A percentile compares a stretch with the other conserved stretches of the same genome.
These are phyloP conservation scores for Trachymyrmex septentrionalis DNA, from an alignment of 1,140 invertebrate species.

Conservation along the genomic window DNA sequence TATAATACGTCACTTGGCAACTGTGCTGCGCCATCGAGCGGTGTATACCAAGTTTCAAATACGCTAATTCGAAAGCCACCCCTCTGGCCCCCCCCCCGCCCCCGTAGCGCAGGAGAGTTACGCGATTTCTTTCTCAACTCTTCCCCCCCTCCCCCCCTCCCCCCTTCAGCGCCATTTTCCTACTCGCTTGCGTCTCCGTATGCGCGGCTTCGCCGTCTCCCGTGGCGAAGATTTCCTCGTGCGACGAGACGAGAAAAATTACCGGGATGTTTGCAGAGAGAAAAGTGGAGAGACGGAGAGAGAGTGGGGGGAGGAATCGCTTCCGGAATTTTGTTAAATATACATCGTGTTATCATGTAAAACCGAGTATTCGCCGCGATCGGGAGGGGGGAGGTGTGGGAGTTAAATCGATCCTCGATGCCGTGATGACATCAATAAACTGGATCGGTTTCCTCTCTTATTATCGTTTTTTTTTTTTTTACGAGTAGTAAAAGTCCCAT, in stretches of 20 bases:
- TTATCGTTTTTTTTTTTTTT: not conserved
- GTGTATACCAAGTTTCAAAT: slow-evolving; percentile 82
- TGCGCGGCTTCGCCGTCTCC: slow-evolving; percentile 23
- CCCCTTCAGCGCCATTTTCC: not conserved
- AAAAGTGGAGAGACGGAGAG: slow-evolving; percentile 5
- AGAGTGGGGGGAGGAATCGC: not conserved
- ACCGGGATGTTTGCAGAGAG: slow-evolving; percentile 41
- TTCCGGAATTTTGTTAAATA: slow-evolving; percentile 44
- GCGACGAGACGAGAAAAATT: slow-evolving; percentile 58
- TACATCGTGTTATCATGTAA: not conserved
- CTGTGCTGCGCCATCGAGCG: slow-evolving; percentile 84
- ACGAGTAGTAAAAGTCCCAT: too few species aligned
- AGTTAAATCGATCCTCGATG: slow-evolving; percentile 17
- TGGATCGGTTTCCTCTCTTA: not conserved
- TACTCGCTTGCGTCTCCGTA: not conserved
- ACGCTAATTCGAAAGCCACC: slow-evolving; percentile 80
- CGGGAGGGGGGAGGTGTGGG: too few species aligned
- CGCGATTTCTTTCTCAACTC: slow-evolving; percentile 67
- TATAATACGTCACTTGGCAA: slow-evolving; percentile 86
- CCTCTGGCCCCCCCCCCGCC: slow-evolving; percentile 62
- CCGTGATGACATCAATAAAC: slow-evolving; percentile 9
- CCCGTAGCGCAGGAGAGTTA: slow-evolving; percentile 56
- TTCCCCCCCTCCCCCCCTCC: not conserved
- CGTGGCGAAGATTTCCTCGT: slow-evolving; percentile 43
- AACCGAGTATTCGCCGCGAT: not conserved